Base-by-base conservation (phyloP, 2,888 invertebrate species). In the Cephus runcator region DNA sequence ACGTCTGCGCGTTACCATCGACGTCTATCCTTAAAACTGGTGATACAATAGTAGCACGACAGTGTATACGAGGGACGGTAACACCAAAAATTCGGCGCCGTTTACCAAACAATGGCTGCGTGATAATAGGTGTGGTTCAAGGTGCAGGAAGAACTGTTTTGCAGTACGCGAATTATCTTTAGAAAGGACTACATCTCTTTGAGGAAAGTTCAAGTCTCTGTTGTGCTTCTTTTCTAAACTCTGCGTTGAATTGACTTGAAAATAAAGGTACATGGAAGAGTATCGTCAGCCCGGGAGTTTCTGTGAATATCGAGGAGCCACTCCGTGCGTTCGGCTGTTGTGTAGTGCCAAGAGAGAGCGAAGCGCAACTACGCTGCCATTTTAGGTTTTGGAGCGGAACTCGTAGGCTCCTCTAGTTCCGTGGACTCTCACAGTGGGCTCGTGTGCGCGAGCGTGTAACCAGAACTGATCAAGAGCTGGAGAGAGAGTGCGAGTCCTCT, bases 361-460 rank as follows among this genome's bases (percentile, higher is more conserved):
- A 75, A 81, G 79, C 69, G 77, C 79, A 80, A 81, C 83, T 77
- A 78, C 82, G 81, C 80, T 83, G 83, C 83, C 83, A 83, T 83
- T 83, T 83, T 81, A 80, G 81, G 81, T 79, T 82, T 79, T 81
- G 71, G 79, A 75, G 68, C 34, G 31, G 75, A 75, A 75, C 74
- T 75, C 69, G 15, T 40, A 69, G 68, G 40, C 40, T 69, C 12
- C 71, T 33, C 33, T 71, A 71, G 56, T 56, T 56, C 56, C 56
- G 56, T 56, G 56, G 73, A 33, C 77, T 71, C 68, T 73, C 34
- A 68, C 34, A n/a, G 36, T 68, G 69, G 69, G 30, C 69, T 73
- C 69, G 35, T 15, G 73, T 34, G 36, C 34, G 40, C 77, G 73
- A 68, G 34, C 34, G 68, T 69, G 69, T 33, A 56, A n/a, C 34